Percentiles rank a stretch among this genome's conserved stretches.
Evolutionary conservation across 2,888 invertebrate species (phyloP).

Genomic region (Apeira syringaria): DNA sequence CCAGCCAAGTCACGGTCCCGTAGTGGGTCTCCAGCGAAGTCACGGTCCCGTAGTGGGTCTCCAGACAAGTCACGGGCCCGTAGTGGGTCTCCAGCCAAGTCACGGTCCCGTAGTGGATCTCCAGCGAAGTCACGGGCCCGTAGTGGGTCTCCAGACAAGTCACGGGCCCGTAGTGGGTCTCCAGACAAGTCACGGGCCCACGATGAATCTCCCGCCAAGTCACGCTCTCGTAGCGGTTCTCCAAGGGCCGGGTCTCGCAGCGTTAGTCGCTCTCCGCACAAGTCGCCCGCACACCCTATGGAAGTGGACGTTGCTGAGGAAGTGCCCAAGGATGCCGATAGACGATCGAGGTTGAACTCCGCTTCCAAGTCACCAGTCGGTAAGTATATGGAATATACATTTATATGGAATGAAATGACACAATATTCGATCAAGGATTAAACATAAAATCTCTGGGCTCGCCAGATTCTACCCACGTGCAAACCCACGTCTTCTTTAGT

Average conservation of each 20-base stretch:
- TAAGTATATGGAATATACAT: too few species aligned
- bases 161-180: constrained; percentile 14
- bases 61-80: constrained; percentile 18
- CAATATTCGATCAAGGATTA: too few species aligned
- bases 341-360: constrained; percentile 23
- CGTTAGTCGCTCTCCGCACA: constrained; percentile 29
- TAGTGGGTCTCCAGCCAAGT: constrained; percentile 23
- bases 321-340: neutral
- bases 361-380: constrained; percentile 33
- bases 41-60: constrained; percentile 36
- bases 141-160: constrained; percentile 31
- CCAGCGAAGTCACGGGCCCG: constrained; percentile 28
- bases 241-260: constrained; percentile 35
- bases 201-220: constrained; percentile 9
- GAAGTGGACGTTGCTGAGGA: neutral
- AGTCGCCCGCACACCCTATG: neutral
- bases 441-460: too few species aligned
- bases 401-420: too few species aligned
- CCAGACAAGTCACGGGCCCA: constrained; percentile 19
- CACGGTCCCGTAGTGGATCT: constrained; percentile 5
- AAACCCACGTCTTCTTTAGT: too few species aligned
- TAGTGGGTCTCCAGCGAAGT: constrained; percentile 9
- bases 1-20: constrained; percentile 19
- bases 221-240: constrained; percentile 35
- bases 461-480: too few species aligned